Base-by-base conservation (phyloP, 2,797 vertebrate species). In the Hybognathus amarus region DNA sequence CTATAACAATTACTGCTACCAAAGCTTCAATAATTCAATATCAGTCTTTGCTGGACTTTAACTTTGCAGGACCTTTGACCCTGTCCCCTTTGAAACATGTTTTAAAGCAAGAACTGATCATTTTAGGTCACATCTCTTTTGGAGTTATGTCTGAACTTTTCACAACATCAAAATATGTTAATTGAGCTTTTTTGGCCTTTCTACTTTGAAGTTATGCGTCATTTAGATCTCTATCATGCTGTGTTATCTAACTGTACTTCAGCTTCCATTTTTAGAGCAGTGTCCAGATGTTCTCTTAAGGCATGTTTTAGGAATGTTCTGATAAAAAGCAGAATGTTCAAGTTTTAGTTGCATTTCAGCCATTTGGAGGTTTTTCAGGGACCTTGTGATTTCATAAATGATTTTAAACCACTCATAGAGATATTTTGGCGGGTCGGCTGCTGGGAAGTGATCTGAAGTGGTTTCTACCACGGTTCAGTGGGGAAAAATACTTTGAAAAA, bases 281-380 rank as follows among this genome's bases (percentile, higher is more conserved):
- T 10, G n/a, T 20, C 69, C 42, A 66, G 42, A 74, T 33, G 27
- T 74, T 66, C 56, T 12, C 42, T 18, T 38, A 11, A 5, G 61
- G 22, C 74, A 74, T 63, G n/a, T 67, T 18, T 38, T 17, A 3
- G 61, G 22, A 82, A 74, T 63, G 17, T 56, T 76, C 36, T 76
- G 70, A 82, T 22, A 40, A 61, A 56, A 67, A 76, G 33, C 61
- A 82, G 24, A 76, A 82, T 52, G 24, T 66, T 42, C n/a, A 20
- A 42, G 45, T 10, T 38, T 10, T 40, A 79, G 11, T 20, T 40
- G 6, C 20, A 10, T 18, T 66, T 50, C n/a, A 50, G 42, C n/a
- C 69, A 38, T 13, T 12, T 38, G 12, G 30, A 52, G 18, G 7
- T 30, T 79, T 54, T 56, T 36, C 11, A 24, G 67, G 24, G 22